Percentiles rank a stretch among this genome's conserved stretches.
phyloP scores from a whole-genome alignment of 1,140 invertebrate genomes.

The Akabosia matsudoensis region DNA sequence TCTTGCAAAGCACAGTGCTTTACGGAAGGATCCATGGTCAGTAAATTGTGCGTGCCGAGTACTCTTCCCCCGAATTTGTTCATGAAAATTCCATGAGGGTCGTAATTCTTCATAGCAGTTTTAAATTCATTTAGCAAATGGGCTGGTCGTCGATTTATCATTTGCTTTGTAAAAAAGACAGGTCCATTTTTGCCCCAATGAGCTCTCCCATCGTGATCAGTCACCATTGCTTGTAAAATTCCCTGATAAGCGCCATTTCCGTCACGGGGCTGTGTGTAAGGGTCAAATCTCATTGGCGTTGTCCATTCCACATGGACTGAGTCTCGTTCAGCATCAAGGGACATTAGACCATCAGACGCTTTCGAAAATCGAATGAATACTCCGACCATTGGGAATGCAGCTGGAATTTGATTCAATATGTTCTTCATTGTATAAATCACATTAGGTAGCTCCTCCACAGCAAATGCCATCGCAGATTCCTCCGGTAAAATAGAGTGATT shows the following conservation, averaged over 20 bases:
- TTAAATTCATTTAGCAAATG: no score
- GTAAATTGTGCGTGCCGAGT: neutral
- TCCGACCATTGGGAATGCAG: conserved; percentile 11
- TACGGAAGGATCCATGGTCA: conserved; percentile 18
- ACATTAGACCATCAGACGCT: neutral
- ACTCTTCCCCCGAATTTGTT: conserved; percentile 37
- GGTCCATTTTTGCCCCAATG: conserved; percentile 24
- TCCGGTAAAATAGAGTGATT: neutral
- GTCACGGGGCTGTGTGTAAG: neutral
- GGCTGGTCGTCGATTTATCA: neutral
- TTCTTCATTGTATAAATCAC: neutral
- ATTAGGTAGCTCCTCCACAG: neutral
- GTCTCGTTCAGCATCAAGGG: neutral
- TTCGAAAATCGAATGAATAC: conserved; percentile 7
- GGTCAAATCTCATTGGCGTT: conserved; percentile 9
- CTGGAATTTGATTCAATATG: neutral
- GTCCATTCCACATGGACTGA: neutral
- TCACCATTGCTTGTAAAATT: conserved; percentile 11
- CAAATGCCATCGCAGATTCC: conserved; percentile 11
- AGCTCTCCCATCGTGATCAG: neutral
- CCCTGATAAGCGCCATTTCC: neutral
- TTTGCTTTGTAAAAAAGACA: neutral
- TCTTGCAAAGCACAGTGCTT: conserved; percentile 36
- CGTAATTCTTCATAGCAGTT: conserved; percentile 6
- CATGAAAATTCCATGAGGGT: conserved; percentile 34